Percentiles rank a stretch among this genome's conserved stretches.
Conservation (phyloP, 2,888 invertebrate genomes). For the Phengaris alcon region DNA sequence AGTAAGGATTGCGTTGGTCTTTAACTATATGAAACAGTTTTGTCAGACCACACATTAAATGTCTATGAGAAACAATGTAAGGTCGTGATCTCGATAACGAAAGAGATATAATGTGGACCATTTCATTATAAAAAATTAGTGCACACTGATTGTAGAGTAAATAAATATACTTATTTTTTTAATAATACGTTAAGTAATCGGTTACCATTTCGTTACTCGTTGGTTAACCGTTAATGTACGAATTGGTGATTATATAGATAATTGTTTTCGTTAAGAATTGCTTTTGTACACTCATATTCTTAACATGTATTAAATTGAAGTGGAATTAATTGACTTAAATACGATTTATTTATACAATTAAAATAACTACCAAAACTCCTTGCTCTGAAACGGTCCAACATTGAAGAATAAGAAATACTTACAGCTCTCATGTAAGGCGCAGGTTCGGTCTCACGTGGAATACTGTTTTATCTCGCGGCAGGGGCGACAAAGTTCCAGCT, state of each 20-base stretch:
- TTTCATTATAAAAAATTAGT: slow-evolving; percentile 27
- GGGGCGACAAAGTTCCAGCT: too few relatives aligned
- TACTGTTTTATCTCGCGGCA: too few relatives aligned
- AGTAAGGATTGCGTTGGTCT: neutral
- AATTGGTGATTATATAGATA: neutral
- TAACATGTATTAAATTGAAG: too few relatives aligned
- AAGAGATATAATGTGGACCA: slow-evolving; percentile 37
- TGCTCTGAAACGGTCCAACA: too few relatives aligned
- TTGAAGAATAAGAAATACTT: too few relatives aligned
- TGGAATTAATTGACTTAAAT: too few relatives aligned
- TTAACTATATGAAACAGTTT: slow-evolving; percentile 9
- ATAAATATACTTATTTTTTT: slow-evolving; percentile 23
- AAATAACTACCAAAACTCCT: too few relatives aligned
- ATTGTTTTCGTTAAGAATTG: neutral
- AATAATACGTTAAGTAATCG: slow-evolving; percentile 21
- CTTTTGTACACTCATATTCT: neutral
- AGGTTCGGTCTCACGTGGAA: too few relatives aligned
- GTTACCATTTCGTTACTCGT: neutral
- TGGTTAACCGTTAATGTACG: neutral
- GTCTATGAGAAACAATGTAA: slow-evolving; percentile 56
- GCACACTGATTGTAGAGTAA: slow-evolving; percentile 22
- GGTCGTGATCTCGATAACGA: slow-evolving; percentile 51
- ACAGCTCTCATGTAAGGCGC: too few relatives aligned
- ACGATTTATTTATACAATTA: too few relatives aligned
- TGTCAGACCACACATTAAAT: slow-evolving; percentile 35